Percentiles rank a stretch among this genome's conserved stretches.
These are phyloP conservation scores for Schizothorax lantsangensis DNA, from an alignment of 2,797 vertebrate genomes.

Conservation along the genomic window DNA sequence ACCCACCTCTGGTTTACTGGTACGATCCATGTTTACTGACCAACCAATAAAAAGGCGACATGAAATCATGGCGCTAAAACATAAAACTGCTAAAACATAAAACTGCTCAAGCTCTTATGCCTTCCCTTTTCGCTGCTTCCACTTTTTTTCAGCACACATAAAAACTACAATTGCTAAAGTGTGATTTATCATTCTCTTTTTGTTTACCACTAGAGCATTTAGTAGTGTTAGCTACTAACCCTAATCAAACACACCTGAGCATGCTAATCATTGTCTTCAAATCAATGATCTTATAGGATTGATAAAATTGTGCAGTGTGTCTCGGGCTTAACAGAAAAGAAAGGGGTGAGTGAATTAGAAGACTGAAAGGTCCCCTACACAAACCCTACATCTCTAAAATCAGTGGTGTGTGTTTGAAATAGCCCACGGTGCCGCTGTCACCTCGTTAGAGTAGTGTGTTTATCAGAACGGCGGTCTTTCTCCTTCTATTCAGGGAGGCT, in stretches of 20 bases:
- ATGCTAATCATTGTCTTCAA: too few relatives aligned
- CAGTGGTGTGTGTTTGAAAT: slow-evolving; percentile 26
- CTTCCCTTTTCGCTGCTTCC: background rate
- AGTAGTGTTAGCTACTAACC: too few relatives aligned
- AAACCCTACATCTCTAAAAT: slow-evolving; percentile 17
- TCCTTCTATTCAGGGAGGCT: slow-evolving; percentile 43
- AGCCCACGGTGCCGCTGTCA: slow-evolving; percentile 25
- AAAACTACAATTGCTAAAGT: background rate
- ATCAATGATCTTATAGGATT: too few relatives aligned
- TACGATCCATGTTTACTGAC: background rate
- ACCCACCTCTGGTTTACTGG: too few relatives aligned
- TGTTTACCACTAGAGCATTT: background rate
- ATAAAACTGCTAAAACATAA: background rate
- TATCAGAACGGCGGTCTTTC: slow-evolving; percentile 26
- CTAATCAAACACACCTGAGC: too few relatives aligned
- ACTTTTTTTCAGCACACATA: background rate
- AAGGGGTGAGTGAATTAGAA: background rate
- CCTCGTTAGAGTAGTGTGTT: slow-evolving; percentile 36
- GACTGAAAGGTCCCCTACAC: background rate
- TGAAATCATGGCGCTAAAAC: background rate
- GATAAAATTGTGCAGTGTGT: too few relatives aligned
- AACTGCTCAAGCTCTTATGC: background rate
- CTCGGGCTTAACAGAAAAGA: background rate
- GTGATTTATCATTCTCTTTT: background rate
- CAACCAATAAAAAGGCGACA: background rate